Evolutionary conservation across 2,888 invertebrate genomes (phyloP), one percentile per base, ranked within the genome.

Genomic region (Sturmia bella): DNA sequence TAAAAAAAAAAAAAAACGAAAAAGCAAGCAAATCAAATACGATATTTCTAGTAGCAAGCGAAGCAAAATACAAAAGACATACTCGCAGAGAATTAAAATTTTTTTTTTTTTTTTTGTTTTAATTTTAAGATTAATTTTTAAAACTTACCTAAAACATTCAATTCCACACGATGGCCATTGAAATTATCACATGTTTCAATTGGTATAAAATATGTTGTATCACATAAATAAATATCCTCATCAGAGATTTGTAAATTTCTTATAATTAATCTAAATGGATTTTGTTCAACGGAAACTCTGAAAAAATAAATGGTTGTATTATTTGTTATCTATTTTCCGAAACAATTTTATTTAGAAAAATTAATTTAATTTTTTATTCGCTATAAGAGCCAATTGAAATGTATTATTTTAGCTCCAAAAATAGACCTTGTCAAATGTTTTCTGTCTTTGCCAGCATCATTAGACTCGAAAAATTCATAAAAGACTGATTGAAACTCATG

Each of bases 211-310:
- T 95, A 96, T 80, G 95, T 95, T 86, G 95, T 94, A 90, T 96
- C 96, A 91, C 96, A 96, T 88, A 94, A 94, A 91, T 95, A 96
- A 84, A 93, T 92, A 78, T 94, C 95, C 88, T 96, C 95, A 90
- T 96, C 95, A 84, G 93, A 92, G 82, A 95, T 92, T 88, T 93
- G 92, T 79, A 95, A 91, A 82, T 90, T 90, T 85, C 89, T 89
- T 86, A 90, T 89, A 83, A 89, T 87, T 87, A 90, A 87, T 86
- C 90, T 89, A 86, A 88, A 89, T 77, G 87, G 87, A 85, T 86
- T 87, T 85, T 89, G 88, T 72, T 87, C 87, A 84, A 89, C 88
- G 66, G 86, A 85, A 79, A 89, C 87, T 86, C 89, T 89, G 39
- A 17, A 41, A 41, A 66, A 56, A 5, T 15, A 43, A 39, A 59